These are phyloP conservation scores for Limnothrissa miodon DNA, from an alignment of 2,113 vertebrate species.

Conservation along the genomic window DNA sequence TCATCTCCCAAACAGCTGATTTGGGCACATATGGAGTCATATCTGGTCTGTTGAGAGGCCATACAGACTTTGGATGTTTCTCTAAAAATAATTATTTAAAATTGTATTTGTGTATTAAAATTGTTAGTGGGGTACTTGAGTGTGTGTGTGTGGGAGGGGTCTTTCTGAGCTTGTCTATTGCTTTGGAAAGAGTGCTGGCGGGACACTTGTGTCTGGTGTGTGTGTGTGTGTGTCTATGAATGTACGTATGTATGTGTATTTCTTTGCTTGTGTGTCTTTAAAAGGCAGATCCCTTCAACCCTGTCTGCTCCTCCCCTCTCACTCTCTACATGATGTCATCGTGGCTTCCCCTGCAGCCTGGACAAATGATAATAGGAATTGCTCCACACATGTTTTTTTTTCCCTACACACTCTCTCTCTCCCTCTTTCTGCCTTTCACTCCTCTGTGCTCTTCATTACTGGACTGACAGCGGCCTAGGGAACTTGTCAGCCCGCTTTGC, in stretches of 20 bases:
- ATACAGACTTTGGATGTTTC: background rate
- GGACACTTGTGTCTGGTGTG: background rate
- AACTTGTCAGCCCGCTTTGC: conserved; percentile 28
- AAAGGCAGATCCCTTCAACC: conserved; percentile 56
- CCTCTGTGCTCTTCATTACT: conserved; percentile 38
- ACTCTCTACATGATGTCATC: conserved; percentile 61
- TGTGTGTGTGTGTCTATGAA: background rate
- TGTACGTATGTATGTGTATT: background rate
- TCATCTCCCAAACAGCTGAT: background rate
- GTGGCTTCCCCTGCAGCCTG: conserved; percentile 54
- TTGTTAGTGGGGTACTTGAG: background rate
- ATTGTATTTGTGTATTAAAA: background rate
- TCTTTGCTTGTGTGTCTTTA: conserved; percentile 56
- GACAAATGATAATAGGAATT: conserved; percentile 52
- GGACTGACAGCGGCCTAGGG: conserved; percentile 44
- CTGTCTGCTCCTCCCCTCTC: conserved; percentile 46
- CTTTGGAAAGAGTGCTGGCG: background rate
- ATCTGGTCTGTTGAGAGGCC: background rate
- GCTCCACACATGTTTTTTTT: conserved; percentile 28
- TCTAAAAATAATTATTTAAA: background rate
- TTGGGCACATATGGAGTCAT: background rate
- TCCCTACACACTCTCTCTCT: conserved; percentile 17
- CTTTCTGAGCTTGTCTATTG: no score
- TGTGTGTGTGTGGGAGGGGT: background rate
- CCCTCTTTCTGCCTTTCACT: conserved; percentile 25